A percentile compares a stretch with the other conserved stretches of the same genome.
These are phyloP conservation scores for Bucco capensis DNA, from an alignment of 2,113 vertebrate species.

Conservation along the genomic window DNA sequence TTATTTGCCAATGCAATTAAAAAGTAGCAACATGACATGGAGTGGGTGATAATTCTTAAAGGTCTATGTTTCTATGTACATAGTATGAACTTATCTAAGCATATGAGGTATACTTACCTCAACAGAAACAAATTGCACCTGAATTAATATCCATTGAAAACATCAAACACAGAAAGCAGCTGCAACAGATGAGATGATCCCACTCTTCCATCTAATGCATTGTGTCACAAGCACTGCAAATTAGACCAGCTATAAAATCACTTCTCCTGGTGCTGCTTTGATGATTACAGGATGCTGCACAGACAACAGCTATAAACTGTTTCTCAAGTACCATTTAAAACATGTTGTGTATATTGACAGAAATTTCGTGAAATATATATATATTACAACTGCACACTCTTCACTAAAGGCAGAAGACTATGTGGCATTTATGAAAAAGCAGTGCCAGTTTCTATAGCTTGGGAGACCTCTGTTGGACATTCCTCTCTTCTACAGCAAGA, in stretches of 20 bases:
- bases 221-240: not conserved
- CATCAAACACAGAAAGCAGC: not conserved
- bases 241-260: not conserved
- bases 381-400: not conserved
- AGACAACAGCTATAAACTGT: not conserved
- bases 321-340: not conserved
- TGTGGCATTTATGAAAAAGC: not conserved
- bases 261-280: not conserved
- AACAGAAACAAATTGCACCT: not conserved
- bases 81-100: not conserved
- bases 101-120: not conserved
- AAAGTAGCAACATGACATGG: not conserved
- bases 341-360: not conserved
- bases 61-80: not conserved
- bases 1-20: not conserved
- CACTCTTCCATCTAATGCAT: not conserved
- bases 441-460: not conserved
- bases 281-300: not conserved
- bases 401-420: not conserved
- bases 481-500: not conserved
- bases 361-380: not conserved
- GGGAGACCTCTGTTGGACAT: conserved; percentile 6
- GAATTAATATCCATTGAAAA: not conserved
- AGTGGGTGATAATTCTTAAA: not conserved
- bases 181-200: not conserved